phyloP scores from a whole-genome alignment of 1,140 invertebrate genomes.

The Brachionus plicatilis region DNA sequence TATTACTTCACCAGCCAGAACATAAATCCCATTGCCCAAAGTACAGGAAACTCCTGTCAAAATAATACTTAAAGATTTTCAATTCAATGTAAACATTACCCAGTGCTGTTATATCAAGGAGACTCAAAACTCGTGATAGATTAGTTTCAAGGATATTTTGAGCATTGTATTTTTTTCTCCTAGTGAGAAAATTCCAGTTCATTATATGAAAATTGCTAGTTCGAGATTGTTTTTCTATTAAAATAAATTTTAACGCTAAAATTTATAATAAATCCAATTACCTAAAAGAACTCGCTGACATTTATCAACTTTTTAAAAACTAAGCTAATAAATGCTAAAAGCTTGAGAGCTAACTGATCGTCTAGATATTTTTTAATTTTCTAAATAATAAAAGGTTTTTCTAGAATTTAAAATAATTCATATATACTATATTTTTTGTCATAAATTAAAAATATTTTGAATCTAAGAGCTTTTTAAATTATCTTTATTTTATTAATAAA shows the following conservation, averaged over 20 bases:
- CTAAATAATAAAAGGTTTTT: not conserved
- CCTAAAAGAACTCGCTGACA: not conserved
- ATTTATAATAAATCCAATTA: not conserved
- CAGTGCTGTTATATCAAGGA: conserved; percentile 72
- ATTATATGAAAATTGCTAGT: not conserved
- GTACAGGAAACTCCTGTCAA: conserved; percentile 48
- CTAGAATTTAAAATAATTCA: not conserved
- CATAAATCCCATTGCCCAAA: conserved; percentile 68
- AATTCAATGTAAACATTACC: not conserved
- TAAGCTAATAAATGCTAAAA: not conserved
- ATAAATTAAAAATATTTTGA: not conserved
- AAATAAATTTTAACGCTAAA: not conserved
- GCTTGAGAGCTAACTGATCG: not conserved
- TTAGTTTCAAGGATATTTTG: conserved; percentile 56
- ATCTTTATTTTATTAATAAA: not conserved
- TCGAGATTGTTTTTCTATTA: not conserved
- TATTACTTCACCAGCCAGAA: conserved; percentile 47
- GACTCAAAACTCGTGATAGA: conserved; percentile 67
- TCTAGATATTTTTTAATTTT: not conserved
- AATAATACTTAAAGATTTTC: not conserved
- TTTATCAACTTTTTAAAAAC: not conserved
- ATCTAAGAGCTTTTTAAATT: not conserved
- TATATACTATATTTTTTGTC: not conserved
- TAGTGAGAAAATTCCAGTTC: not conserved
- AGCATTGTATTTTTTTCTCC: conserved; percentile 13